Evolutionary conservation across 1,140 invertebrate genomes (phyloP), one percentile per base, ranked within the genome.

Genomic region (Leptoteleia sp.): DNA sequence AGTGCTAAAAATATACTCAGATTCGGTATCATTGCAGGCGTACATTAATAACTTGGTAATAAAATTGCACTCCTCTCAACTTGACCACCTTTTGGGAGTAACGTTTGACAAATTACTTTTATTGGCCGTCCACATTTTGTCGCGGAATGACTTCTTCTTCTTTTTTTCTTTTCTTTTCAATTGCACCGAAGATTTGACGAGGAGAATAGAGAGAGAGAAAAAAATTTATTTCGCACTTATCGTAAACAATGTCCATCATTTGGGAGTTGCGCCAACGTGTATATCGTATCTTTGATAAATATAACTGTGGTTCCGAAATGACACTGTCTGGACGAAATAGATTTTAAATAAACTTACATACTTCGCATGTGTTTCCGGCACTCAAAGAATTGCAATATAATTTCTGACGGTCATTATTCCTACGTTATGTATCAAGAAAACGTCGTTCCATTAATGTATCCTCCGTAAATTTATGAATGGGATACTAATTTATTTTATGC

Each of bases 341-440:
- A 70, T 64, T 73, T 75, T 67, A 72, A 72, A 72, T 62, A 72
- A 47, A 59, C 43, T 68, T 70, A 33, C 48, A 40, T 62, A 62
- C 38, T 37, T 71, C 11, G 22, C 27, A 15, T 11, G 22, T 17
- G 55, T 61, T 61, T 71, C 67, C 67, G 67, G 67, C 55, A 61
- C 35, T 17, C 25, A 8, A 38, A 22, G 52, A 68, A 48, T 68
- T 47, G 50, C 25, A 29, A 7, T 31, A 1, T 25, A 13, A 47
- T 57, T 57, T 13, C 57, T 57, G 57, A 17, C 47, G 35, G 62
- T 50, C 62, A 54, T 25, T 67, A 52, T 50, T 42, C 61, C 22
- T 25, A 11, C 11, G 11, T 16, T 19, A 3, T 17, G 47, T 50
- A 33, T 17, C 19, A 16, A n/a, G 1, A 33, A 11, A 48, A 13